phyloP scores from a whole-genome alignment of 2,113 vertebrate genomes.

The Dipodomys merriami region DNA sequence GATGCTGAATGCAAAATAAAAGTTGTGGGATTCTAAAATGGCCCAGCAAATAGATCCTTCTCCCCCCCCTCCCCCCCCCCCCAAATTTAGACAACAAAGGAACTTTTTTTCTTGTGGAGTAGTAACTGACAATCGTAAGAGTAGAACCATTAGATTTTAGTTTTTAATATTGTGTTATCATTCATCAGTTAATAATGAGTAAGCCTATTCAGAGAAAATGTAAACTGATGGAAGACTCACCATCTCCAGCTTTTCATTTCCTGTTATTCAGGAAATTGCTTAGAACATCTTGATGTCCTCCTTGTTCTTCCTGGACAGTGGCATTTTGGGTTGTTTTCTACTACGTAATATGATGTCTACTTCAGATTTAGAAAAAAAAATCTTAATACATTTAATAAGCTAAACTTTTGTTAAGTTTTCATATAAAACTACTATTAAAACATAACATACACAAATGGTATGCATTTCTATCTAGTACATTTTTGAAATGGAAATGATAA shows the following conservation, averaged over 20 bases:
- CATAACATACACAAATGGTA: conserved; percentile 30
- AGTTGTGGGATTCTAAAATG: conserved; percentile 58
- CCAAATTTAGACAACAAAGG: conserved; percentile 41
- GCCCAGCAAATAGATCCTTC: conserved; percentile 56
- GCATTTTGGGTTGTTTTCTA: conserved; percentile 40
- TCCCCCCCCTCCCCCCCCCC: background rate
- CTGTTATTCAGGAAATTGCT: conserved; percentile 94
- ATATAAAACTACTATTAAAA: conserved; percentile 58
- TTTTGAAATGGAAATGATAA: conserved; percentile 46
- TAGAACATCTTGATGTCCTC: conserved; percentile 83
- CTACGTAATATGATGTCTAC: conserved; percentile 14
- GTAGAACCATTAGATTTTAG: conserved; percentile 75
- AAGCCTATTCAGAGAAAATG: conserved; percentile 66
- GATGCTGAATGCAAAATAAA: conserved; percentile 38
- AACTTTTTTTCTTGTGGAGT: conserved; percentile 75
- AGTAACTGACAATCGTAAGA: conserved; percentile 62
- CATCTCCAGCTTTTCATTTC: conserved; percentile 94
- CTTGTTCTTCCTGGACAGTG: conserved; percentile 74
- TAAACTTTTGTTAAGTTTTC: conserved; percentile 72
- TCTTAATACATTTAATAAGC: conserved; percentile 52
- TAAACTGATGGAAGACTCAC: conserved; percentile 74
- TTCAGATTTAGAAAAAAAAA: conserved; percentile 56
- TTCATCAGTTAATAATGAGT: conserved; percentile 89
- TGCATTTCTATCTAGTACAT: background rate
- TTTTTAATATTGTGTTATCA: conserved; percentile 88